phyloP scores from a whole-genome alignment of 2,888 invertebrate species.

The Drosophila trichaetosa region DNA sequence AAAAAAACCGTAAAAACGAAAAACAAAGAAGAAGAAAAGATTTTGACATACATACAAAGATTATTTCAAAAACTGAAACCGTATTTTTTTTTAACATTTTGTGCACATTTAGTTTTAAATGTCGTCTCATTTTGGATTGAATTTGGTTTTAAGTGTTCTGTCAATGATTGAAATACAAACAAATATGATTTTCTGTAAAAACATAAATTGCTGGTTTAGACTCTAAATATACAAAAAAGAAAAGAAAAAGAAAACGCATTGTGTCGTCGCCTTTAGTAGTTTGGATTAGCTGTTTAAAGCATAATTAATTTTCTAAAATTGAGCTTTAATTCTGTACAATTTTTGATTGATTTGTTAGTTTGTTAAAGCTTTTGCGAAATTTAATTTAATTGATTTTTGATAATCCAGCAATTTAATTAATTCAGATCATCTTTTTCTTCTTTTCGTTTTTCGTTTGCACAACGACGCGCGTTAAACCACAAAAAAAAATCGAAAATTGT shows the following conservation, averaged over 20 bases:
- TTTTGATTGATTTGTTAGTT: conserved; percentile 23
- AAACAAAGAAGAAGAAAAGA: neutral
- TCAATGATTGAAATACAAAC: conserved; percentile 50
- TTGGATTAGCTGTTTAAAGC: conserved; percentile 25
- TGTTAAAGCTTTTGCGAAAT: conserved; percentile 45
- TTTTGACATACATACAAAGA: neutral
- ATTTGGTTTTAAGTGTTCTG: conserved; percentile 57
- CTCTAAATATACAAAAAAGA: conserved; percentile 17
- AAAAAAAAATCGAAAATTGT: conserved; percentile 45
- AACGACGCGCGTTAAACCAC: conserved; percentile 57
- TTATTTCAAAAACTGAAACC: neutral
- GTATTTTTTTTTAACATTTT: neutral
- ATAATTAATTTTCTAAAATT: conserved; percentile 2
- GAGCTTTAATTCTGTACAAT: conserved; percentile 21
- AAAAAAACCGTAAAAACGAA: neutral
- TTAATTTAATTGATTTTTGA: conserved; percentile 55
- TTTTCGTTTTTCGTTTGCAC: conserved; percentile 75
- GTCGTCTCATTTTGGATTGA: conserved; percentile 34
- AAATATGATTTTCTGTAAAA: conserved; percentile 20
- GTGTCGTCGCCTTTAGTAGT: conserved; percentile 70
- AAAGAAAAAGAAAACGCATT: conserved; percentile 38
- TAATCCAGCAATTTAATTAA: conserved; percentile 84
- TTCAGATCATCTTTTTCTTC: conserved; percentile 70
- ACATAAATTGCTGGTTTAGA: conserved; percentile 76
- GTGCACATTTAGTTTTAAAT: conserved; percentile 36